A percentile compares a stretch with the other conserved stretches of the same genome.
Conservation (phyloP, 2,888 invertebrate species). For the Athalia circularis region DNA sequence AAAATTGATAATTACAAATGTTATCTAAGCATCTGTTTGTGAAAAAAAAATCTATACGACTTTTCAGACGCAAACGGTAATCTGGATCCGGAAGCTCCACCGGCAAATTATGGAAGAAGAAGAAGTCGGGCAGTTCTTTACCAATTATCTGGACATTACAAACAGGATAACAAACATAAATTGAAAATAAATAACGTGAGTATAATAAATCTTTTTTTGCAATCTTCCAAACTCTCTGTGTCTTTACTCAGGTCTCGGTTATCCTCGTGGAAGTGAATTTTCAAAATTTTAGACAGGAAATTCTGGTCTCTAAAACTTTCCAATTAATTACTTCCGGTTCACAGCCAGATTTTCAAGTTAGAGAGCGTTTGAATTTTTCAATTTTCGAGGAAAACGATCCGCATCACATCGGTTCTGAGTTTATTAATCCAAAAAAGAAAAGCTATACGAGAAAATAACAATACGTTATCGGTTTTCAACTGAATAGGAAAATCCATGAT, state of each 20-base stretch:
- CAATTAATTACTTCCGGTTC: too few relatives aligned
- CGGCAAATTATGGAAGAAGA: constrained; percentile 92
- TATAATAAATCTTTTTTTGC: constrained; percentile 61
- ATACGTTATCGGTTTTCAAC: too few relatives aligned
- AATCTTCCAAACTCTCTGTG: neutral
- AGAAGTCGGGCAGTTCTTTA: constrained; percentile 96
- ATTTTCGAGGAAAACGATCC: too few relatives aligned
- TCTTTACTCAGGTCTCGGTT: neutral
- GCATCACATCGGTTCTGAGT: too few relatives aligned
- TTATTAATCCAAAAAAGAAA: too few relatives aligned
- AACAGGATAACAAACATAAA: constrained; percentile 95
- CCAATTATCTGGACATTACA: constrained; percentile 97
- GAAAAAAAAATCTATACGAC: too few relatives aligned
- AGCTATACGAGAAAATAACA: too few relatives aligned
- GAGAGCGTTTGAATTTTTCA: too few relatives aligned
- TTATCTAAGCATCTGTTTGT: too few relatives aligned
- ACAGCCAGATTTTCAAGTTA: too few relatives aligned
- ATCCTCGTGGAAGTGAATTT: neutral
- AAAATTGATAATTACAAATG: too few relatives aligned
- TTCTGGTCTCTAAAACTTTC: neutral
- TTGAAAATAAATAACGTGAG: constrained; percentile 96
- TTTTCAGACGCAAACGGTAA: constrained; percentile 85
- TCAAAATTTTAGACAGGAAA: neutral
- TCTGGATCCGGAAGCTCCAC: constrained; percentile 84
- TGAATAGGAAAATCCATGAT: too few relatives aligned